Evolutionary conservation across 2,113 vertebrate genomes (phyloP), one percentile per base, ranked within the genome.

Genomic region (Toxostoma redivivum): DNA sequence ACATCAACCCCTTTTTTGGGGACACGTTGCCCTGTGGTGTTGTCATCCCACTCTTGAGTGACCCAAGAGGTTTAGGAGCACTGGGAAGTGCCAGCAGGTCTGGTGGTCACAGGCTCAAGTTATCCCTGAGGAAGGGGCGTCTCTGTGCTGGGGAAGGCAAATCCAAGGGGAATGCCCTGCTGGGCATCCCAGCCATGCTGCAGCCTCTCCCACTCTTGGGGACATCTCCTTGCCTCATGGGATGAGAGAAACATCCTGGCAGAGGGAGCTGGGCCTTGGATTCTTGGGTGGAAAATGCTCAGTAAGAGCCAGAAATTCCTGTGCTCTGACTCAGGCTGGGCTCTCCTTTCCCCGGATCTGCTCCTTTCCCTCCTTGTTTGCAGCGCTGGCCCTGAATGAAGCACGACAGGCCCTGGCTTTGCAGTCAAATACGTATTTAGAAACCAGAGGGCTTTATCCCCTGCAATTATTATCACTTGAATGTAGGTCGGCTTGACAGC

Each of bases 401-500:
- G 65, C 1, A 0, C 0, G 38, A 25, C 83, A 71, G 92, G 60
- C 69, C n/a, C 60, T 44, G 94, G 77, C 91, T 95, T 73, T 78
- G 64, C 82, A 47, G 88, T 35, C 25, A 84, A 83, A 96, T 2
- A 0, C 51, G 28, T 11, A 4, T 78, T 94, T 74, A 83, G 91
- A 44, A 92, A 88, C 30, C 3, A 2, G 80, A 92, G 91, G 94
- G 86, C 47, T 92, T 96, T 83, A 95, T 96, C 95, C 88, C 86
- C 83, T 93, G 89, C 12, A 17, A 83, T 96, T 94, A 91, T 92
- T 70, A 72, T 81, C 91, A 78, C 86, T 83, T n/a, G 88, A 83
- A 96, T 92, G 88, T 95, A 95, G 95, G 95, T 93, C 83, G 48
- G 76, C 76, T 47, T 88, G 91, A 86, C 96, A 96, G 95, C 94